phyloP scores from a whole-genome alignment of 2,888 invertebrate genomes.

The Cotesia congregata region DNA sequence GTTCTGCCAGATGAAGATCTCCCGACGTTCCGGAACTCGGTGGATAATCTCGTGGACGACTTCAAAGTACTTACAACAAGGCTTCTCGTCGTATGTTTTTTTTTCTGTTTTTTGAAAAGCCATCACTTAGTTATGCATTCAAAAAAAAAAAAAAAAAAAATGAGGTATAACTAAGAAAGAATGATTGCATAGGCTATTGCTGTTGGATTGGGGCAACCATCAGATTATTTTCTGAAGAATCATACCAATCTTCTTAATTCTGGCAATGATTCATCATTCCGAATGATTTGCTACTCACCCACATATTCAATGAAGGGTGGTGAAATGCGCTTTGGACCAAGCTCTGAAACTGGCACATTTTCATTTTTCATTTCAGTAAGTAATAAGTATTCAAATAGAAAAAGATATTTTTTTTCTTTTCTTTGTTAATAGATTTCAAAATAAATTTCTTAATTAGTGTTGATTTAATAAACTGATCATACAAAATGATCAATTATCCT shows the following conservation, averaged over 20 bases:
- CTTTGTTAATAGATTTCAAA: background rate
- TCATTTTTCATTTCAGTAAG: constrained; percentile 76
- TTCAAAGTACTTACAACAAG: constrained; percentile 78
- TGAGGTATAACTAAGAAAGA: constrained; percentile 27
- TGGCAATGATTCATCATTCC: constrained; percentile 78
- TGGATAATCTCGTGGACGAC: constrained; percentile 78
- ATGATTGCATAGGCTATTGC: constrained; percentile 63
- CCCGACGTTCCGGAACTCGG: constrained; percentile 77
- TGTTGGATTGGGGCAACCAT: constrained; percentile 73
- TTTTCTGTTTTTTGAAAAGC: constrained; percentile 12
- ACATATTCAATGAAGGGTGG: constrained; percentile 65
- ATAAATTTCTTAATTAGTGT: background rate
- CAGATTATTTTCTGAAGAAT: constrained; percentile 76
- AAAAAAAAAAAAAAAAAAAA: constrained; percentile 38
- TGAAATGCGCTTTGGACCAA: constrained; percentile 79
- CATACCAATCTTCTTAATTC: constrained; percentile 79
- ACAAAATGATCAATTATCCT: background rate
- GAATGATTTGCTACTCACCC: constrained; percentile 82
- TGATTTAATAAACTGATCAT: background rate
- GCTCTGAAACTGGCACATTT: constrained; percentile 83
- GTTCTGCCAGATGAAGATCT: constrained; percentile 78
- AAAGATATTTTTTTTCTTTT: background rate
- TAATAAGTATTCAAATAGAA: background rate
- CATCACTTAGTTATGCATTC: constrained; percentile 44
- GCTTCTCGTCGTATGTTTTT: constrained; percentile 72